Evolutionary conservation across 2,797 vertebrate genomes (phyloP).

Genomic region (Neomorphus geoffroyi): DNA sequence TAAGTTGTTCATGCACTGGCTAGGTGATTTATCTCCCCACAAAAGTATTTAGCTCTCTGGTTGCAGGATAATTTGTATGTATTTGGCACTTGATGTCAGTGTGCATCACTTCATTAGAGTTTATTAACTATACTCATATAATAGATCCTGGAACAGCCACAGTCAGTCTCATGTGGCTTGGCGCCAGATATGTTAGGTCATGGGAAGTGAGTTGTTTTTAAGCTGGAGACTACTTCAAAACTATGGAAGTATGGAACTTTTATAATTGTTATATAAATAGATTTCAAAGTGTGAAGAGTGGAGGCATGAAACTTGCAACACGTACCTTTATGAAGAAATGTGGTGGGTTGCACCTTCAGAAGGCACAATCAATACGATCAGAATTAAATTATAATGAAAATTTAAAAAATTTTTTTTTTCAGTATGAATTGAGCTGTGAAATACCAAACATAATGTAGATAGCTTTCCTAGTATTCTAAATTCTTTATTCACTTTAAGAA

Average conservation of each 20-base stretch:
- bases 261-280: not conserved
- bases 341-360: not conserved
- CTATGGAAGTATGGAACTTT: not conserved
- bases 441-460: not conserved
- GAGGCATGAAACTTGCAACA: not conserved
- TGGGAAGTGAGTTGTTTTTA: not conserved
- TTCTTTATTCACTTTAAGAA: not conserved
- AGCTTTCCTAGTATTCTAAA: not conserved
- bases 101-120: not conserved
- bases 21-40: not conserved
- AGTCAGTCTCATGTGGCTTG: not conserved
- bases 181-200: not conserved
- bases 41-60: not conserved
- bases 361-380: not conserved
- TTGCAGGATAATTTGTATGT: not conserved
- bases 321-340: not conserved
- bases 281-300: not conserved
- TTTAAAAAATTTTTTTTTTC: not conserved
- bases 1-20: not conserved
- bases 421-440: not conserved
- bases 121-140: not conserved
- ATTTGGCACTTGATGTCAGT: not conserved
- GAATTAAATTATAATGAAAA: not conserved
- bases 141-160: not conserved
- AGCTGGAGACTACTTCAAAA: not conserved